Evolutionary conservation across 2,888 invertebrate species (phyloP).

Genomic region (Psococerastis gibbosa): DNA sequence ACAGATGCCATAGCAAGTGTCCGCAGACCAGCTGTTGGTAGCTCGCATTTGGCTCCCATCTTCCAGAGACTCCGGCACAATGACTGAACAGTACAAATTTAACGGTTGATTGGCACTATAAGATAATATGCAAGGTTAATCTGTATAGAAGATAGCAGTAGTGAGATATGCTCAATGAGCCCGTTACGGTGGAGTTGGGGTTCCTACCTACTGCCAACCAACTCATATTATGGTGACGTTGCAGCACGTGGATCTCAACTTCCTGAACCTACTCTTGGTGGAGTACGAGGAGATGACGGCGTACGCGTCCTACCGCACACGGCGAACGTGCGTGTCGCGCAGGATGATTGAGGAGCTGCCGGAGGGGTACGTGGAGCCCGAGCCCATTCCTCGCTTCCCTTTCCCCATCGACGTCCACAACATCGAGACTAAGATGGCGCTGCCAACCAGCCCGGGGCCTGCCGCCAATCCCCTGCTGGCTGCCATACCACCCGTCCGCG

Average conservation of each 20-base stretch:
- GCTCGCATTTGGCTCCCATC: neutral
- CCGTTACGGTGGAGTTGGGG: too few relatives aligned
- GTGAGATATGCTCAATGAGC: too few relatives aligned
- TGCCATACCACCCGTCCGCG: conserved; percentile 23
- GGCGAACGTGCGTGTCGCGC: conserved; percentile 49
- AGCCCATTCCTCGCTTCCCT: conserved; percentile 43
- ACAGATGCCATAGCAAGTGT: neutral
- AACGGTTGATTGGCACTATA: too few relatives aligned
- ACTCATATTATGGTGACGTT: too few relatives aligned
- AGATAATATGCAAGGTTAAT: too few relatives aligned
- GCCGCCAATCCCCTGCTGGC: conserved; percentile 12
- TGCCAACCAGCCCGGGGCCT: too few relatives aligned
- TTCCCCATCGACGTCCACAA: conserved; percentile 36
- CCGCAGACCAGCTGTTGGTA: neutral
- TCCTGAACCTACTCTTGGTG: conserved; percentile 41
- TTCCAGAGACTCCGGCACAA: neutral
- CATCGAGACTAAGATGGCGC: conserved; percentile 13
- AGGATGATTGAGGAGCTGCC: conserved; percentile 52
- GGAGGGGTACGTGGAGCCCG: conserved; percentile 34
- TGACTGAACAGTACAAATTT: too few relatives aligned
- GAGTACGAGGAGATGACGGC: conserved; percentile 56
- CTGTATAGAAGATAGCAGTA: too few relatives aligned
- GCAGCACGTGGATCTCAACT: conserved; percentile 44
- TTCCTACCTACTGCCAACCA: too few relatives aligned
- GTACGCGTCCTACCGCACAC: conserved; percentile 66